phyloP scores from a whole-genome alignment of 64 coral and sea anemone species.

The Stichodactyla mertensii region DNA sequence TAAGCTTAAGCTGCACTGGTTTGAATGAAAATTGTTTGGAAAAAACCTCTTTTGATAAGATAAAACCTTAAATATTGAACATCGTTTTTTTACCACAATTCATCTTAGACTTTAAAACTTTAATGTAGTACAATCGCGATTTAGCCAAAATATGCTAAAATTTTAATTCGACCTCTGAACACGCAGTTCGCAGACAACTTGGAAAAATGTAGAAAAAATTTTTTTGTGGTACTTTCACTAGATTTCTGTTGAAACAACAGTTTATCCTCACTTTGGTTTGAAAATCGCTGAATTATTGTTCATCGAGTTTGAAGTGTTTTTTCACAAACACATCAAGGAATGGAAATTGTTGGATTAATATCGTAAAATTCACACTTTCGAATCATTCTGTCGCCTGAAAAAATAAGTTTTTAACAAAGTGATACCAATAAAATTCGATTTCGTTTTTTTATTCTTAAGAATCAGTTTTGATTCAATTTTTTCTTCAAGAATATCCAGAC shows the following conservation, averaged over 20 bases:
- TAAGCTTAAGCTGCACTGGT: background rate
- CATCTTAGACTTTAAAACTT: background rate
- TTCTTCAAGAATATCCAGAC: too few species aligned
- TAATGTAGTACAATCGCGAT: background rate
- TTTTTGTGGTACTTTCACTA: too few species aligned
- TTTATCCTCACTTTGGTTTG: background rate
- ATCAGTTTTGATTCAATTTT: too few species aligned
- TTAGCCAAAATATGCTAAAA: background rate
- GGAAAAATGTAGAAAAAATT: too few species aligned
- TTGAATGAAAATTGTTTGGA: background rate
- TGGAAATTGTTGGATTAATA: background rate
- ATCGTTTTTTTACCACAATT: background rate
- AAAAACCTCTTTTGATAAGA: background rate
- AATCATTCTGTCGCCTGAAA: background rate
- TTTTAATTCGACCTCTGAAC: background rate
- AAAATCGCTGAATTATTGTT: constrained; percentile 1
- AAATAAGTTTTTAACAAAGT: too few species aligned
- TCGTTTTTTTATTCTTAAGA: too few species aligned
- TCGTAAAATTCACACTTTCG: background rate
- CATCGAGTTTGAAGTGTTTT: background rate
- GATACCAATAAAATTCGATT: too few species aligned
- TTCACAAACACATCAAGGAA: background rate
- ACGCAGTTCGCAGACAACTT: too few species aligned
- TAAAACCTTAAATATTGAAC: background rate
- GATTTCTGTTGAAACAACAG: too few species aligned